Base-by-base conservation (phyloP, 1,140 invertebrate species). In the Campodea augens region DNA sequence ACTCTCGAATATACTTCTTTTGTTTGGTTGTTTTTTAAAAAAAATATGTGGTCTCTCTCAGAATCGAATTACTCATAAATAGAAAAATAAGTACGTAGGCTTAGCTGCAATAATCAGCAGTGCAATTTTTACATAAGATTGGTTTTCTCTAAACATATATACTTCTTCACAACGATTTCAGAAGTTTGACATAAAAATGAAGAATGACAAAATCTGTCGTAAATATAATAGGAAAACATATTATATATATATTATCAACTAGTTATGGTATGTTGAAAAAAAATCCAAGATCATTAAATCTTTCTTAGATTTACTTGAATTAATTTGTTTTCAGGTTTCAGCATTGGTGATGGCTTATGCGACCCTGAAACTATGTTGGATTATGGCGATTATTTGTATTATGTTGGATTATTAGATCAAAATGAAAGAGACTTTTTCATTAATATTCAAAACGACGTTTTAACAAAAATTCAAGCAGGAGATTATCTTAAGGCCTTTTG, bases 261-360 rank as follows among this genome's bases (percentile, higher is more conserved):
- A 12, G 4, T 18, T n/a, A n/a, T n/a, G n/a, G n/a, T 2, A 4
- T 32, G 29, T 5, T 4, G 5, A 32, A 4, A 32, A 10, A 4
- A 37, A 41, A 0, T 41, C 3, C 5, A 23, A 41, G 22, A 5
- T 44, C 43, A 37, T 47, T 45, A 21, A n/a, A n/a, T n/a, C n/a
- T n/a, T n/a, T n/a, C n/a, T n/a, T n/a, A n/a, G n/a, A n/a, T 32
- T 32, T 46, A 44, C 41, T 21, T 20, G n/a, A 3, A 18, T 37
- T 38, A 41, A 2, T 36, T 21, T 50, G 13, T 25, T 19, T 38
- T 3, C 45, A 52, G 68, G 69, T 22, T 57, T 91, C 47, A 77
- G 80, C 0, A 89, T 91, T 55, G 86, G 85, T 1, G 86, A 90
- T 64, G 86, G 85, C 0, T 62, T 87, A 0, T 77, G 73, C 47